Conservation (phyloP, 2,888 invertebrate genomes). For the Coleophora flavipennella region DNA sequence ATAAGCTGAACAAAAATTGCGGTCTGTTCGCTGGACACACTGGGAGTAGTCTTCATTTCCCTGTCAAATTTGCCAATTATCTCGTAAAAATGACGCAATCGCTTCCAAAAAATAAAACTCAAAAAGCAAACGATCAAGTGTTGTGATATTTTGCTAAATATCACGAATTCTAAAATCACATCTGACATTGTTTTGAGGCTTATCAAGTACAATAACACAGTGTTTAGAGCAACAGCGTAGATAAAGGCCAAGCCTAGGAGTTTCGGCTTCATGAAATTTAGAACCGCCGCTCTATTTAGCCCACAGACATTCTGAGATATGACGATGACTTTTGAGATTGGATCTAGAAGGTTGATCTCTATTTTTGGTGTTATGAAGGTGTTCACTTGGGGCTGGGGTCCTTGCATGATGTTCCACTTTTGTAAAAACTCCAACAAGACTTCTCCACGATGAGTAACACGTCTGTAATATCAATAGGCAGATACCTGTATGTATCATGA, state of each 20-base stretch:
- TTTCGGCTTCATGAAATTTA: conserved; percentile 18
- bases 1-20: conserved; percentile 22
- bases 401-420: no score
- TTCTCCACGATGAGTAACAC: no score
- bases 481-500: no score
- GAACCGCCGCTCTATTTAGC: conserved; percentile 26
- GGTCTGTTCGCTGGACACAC: conserved; percentile 23
- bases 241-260: conserved; percentile 17
- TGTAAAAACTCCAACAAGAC: no score
- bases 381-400: conserved; percentile 21
- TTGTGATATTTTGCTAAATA: conserved; percentile 8
- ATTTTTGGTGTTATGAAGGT: conserved; percentile 27
- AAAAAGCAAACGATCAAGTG: conserved; percentile 22
- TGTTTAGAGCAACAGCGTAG: conserved; percentile 17
- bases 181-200: no score
- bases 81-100: conserved; percentile 27
- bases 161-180: conserved; percentile 8
- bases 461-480: no score
- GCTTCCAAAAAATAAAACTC: conserved; percentile 24
- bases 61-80: conserved; percentile 34
- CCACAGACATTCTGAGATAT: conserved; percentile 25
- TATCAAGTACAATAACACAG: conserved; percentile 3
- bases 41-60: conserved; percentile 32
- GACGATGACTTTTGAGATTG: conserved; percentile 31
- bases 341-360: conserved; percentile 24